These are phyloP conservation scores for Cephus cinctus DNA, from an alignment of 1,140 invertebrate genomes.

Conservation along the genomic window DNA sequence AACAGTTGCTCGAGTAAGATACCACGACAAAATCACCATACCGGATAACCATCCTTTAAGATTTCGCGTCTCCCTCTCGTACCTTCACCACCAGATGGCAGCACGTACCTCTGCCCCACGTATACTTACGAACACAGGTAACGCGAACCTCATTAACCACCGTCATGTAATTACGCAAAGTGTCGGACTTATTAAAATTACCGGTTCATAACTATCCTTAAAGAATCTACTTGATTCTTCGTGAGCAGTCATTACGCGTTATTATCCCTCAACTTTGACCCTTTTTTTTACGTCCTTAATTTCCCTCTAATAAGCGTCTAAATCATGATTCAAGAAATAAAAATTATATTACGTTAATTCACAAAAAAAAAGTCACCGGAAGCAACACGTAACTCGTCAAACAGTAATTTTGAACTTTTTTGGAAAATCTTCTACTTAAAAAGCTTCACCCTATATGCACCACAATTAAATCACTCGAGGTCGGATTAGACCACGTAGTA, in stretches of 20 bases:
- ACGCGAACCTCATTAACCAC: background rate
- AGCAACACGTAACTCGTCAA: no score
- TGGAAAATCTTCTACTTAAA: no score
- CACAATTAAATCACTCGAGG: constrained; percentile 29
- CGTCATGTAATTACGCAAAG: constrained; percentile 21
- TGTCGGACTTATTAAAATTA: constrained; percentile 32
- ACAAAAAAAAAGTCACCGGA: no score
- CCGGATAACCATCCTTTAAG: no score
- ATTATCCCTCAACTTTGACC: background rate
- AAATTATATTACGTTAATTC: no score
- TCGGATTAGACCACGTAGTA: constrained; percentile 26
- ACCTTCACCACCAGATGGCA: background rate
- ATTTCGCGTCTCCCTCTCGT: no score
- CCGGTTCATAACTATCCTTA: constrained; percentile 24
- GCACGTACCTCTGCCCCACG: background rate
- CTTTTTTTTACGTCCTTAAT: background rate
- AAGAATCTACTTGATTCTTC: no score
- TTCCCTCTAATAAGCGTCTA: background rate
- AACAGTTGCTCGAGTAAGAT: no score
- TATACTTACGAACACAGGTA: background rate
- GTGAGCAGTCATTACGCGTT: background rate
- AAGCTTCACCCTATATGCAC: no score
- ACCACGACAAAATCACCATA: no score
- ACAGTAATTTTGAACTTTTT: no score
- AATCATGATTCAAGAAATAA: background rate